phyloP scores from a whole-genome alignment of 2,797 vertebrate genomes.

The Pteropus rufus region DNA sequence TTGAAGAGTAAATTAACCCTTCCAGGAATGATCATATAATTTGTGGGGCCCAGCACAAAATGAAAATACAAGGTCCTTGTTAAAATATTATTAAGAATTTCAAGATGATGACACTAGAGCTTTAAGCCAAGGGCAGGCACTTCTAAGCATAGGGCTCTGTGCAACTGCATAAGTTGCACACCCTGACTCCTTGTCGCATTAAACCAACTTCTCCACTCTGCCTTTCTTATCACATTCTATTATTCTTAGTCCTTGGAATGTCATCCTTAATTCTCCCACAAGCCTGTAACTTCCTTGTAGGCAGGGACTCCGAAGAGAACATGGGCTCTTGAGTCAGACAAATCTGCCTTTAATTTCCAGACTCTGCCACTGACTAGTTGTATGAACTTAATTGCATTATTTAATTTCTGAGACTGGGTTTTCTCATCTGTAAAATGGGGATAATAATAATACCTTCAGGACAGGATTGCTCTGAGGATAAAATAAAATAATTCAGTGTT shows the following conservation, averaged over 20 bases:
- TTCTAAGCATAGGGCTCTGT: background rate
- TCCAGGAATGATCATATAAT: background rate
- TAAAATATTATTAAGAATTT: background rate
- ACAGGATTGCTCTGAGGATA: background rate
- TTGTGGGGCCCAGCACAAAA: background rate
- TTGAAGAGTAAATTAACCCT: conserved; percentile 10
- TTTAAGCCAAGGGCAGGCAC: background rate
- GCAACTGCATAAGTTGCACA: background rate
- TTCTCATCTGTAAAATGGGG: background rate
- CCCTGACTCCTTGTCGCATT: background rate
- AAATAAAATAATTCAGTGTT: background rate
- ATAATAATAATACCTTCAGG: background rate
- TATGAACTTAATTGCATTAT: background rate
- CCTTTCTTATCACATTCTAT: background rate
- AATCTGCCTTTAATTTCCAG: background rate
- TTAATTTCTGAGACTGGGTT: background rate
- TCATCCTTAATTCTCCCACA: background rate
- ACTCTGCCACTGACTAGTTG: background rate
- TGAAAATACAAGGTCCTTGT: background rate
- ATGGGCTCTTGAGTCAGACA: background rate
- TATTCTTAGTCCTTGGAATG: background rate
- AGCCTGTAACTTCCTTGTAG: background rate
- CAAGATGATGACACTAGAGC: background rate
- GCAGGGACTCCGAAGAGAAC: background rate
- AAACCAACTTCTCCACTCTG: background rate